A percentile compares a stretch with the other conserved stretches of the same genome.
Evolutionary conservation across 2,113 vertebrate species (phyloP).

Genomic region (Nycticebus coucang): DNA sequence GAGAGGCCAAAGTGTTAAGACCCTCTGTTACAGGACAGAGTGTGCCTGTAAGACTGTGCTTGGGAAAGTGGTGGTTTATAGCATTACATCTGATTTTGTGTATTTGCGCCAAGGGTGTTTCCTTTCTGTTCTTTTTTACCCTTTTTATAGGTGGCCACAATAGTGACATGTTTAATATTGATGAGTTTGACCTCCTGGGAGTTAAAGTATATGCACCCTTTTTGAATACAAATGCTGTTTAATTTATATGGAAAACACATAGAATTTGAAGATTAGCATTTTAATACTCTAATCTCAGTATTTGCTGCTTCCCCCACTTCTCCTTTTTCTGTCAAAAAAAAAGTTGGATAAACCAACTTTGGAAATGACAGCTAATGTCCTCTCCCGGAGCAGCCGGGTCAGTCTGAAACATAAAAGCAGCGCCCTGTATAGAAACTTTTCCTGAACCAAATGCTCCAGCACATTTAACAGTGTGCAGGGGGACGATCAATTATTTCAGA

Average conservation of each 20-base stretch:
- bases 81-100: slow-evolving; percentile 53
- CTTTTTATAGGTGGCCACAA: slow-evolving; percentile 74
- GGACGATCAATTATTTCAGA: slow-evolving; percentile 59
- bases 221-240: slow-evolving; percentile 82
- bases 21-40: background rate
- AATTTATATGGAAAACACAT: slow-evolving; percentile 67
- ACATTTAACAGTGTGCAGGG: slow-evolving; percentile 53
- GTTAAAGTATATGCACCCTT: slow-evolving; percentile 75
- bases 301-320: background rate
- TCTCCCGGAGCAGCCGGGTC: slow-evolving; percentile 4
- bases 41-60: slow-evolving; percentile 52
- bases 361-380: background rate
- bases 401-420: slow-evolving; percentile 23
- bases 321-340: background rate
- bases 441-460: slow-evolving; percentile 24
- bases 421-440: background rate
- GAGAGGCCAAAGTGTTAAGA: slow-evolving; percentile 15
- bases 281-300: slow-evolving; percentile 65
- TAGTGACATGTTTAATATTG: slow-evolving; percentile 83
- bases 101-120: slow-evolving; percentile 72
- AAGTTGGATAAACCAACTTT: slow-evolving; percentile 43
- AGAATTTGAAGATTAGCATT: slow-evolving; percentile 75
- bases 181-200: slow-evolving; percentile 84
- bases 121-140: slow-evolving; percentile 22
- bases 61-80: slow-evolving; percentile 47